These are phyloP conservation scores for Nothocercus julius DNA, from an alignment of 2,113 vertebrate genomes.

Conservation along the genomic window DNA sequence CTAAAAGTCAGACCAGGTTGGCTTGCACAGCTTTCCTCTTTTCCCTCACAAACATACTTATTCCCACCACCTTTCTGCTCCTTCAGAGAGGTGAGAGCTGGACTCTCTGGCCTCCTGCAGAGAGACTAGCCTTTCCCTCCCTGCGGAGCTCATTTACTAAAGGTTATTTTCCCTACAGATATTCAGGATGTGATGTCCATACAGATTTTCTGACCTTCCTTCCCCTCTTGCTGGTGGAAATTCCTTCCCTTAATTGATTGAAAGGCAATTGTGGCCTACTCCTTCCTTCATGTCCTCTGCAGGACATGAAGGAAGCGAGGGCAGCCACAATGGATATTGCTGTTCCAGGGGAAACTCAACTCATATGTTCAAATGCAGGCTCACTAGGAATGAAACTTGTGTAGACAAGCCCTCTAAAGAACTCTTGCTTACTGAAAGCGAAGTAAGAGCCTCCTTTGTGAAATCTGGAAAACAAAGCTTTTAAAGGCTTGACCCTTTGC, in stretches of 20 bases:
- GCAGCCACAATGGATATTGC: not conserved
- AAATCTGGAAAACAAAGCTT: not conserved
- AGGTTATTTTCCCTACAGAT: not conserved
- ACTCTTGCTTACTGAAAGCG: conserved; percentile 26
- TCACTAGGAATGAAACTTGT: not conserved
- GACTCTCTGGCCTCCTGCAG: not conserved
- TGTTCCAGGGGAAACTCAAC: not conserved
- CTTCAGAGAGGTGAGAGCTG: not conserved
- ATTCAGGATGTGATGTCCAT: not conserved
- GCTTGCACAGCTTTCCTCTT: not conserved
- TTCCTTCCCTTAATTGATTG: not conserved
- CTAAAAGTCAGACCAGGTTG: not conserved
- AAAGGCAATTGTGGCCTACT: not conserved
- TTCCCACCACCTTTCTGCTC: not conserved
- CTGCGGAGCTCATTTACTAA: not conserved
- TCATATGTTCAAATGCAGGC: not conserved
- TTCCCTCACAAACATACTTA: not conserved
- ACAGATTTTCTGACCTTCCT: not conserved
- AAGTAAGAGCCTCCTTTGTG: conserved; percentile 35
- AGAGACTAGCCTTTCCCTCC: not conserved
- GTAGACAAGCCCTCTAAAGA: not conserved
- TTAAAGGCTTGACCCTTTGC: conserved; percentile 30
- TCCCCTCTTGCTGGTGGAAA: not conserved
- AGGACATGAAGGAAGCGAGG: not conserved
- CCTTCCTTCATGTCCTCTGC: not conserved